Evolutionary conservation across 1,140 invertebrate species (phyloP).

Genomic region (Odontomachus brunneus): DNA sequence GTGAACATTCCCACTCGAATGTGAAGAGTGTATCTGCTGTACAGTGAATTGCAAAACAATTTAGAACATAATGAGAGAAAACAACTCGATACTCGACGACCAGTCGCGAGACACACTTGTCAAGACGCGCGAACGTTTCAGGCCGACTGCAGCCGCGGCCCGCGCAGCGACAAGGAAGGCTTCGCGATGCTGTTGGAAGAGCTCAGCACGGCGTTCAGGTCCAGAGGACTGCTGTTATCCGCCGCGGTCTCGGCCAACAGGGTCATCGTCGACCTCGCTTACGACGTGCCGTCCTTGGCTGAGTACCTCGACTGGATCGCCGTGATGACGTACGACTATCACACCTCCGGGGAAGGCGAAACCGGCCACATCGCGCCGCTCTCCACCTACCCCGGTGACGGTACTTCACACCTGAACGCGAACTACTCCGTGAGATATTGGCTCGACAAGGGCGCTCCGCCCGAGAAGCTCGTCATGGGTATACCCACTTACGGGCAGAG

Average conservation of each 20-base stretch:
- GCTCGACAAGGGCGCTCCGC: constrained; percentile 90
- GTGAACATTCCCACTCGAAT: no score
- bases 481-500: constrained; percentile 96
- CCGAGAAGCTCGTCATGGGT: constrained; percentile 93
- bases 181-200: constrained; percentile 92
- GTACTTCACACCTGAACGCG: constrained; percentile 91
- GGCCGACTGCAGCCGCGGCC: constrained; percentile 92
- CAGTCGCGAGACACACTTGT: no score
- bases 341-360: constrained; percentile 92
- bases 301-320: constrained; percentile 92
- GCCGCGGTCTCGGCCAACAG: constrained; percentile 94
- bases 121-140: constrained; percentile 53
- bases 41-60: no score
- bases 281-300: constrained; percentile 89
- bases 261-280: constrained; percentile 93
- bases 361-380: constrained; percentile 95
- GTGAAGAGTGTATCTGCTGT: no score
- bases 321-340: constrained; percentile 96
- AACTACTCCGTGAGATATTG: constrained; percentile 92
- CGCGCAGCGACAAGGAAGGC: constrained; percentile 90
- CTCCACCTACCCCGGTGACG: constrained; percentile 87
- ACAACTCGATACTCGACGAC: no score
- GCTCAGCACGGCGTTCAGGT: constrained; percentile 90
- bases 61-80: no score
- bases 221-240: constrained; percentile 89